Conservation (phyloP, 2,797 vertebrate genomes). For the Hozukius guyotensis region DNA sequence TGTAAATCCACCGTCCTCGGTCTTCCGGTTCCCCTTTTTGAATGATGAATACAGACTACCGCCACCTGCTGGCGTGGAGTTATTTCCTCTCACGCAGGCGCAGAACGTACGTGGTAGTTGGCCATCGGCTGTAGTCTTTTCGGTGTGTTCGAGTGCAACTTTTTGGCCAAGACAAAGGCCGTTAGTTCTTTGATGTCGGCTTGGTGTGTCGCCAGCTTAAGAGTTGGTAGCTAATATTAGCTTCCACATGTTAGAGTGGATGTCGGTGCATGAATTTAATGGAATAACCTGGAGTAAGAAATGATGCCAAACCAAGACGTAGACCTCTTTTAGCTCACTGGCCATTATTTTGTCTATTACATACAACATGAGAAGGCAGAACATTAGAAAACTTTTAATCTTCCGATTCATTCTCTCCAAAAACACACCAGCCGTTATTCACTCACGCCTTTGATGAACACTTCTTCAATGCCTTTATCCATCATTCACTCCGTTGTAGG, state of each 20-base stretch:
- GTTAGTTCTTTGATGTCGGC: too few species aligned
- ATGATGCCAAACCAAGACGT: neutral
- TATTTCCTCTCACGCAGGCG: too few species aligned
- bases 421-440: neutral
- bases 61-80: too few species aligned
- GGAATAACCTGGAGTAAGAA: neutral
- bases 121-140: too few species aligned
- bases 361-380: conserved; percentile 47
- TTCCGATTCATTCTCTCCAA: conserved; percentile 6
- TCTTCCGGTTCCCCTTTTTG: too few species aligned
- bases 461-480: neutral
- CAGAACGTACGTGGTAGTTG: too few species aligned
- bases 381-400: conserved; percentile 10
- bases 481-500: neutral
- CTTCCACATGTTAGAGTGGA: neutral
- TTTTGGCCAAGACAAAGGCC: too few species aligned
- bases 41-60: too few species aligned
- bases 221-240: neutral
- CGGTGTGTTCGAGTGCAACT: too few species aligned
- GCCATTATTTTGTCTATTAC: conserved; percentile 21
- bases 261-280: neutral
- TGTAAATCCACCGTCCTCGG: too few species aligned
- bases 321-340: conserved; percentile 45
- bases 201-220: neutral
- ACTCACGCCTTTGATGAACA: neutral